phyloP scores from a whole-genome alignment of 2,797 vertebrate genomes.

The Hyperoplus lanceolatus region DNA sequence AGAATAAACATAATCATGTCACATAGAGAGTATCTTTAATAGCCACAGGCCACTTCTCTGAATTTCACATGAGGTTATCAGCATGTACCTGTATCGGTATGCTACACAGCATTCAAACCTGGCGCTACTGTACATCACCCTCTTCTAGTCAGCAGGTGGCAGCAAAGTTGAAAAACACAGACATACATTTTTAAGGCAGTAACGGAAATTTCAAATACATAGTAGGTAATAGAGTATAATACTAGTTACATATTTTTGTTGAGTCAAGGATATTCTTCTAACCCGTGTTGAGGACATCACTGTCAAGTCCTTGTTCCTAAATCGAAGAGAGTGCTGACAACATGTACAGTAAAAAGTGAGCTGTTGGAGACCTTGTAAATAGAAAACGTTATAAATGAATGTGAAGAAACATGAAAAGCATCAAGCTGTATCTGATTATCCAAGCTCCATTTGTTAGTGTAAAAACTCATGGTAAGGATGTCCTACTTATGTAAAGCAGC shows the following conservation, averaged over 20 bases:
- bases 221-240: neutral
- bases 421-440: neutral
- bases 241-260: neutral
- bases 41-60: neutral
- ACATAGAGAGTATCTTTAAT: neutral
- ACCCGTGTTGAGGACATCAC: neutral
- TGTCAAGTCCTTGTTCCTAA: neutral
- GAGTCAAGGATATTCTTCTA: neutral
- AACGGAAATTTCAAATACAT: neutral
- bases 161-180: neutral
- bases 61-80: neutral
- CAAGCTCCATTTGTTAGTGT: neutral
- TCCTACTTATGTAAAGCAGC: neutral
- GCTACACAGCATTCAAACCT: neutral
- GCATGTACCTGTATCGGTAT: neutral
- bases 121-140: neutral
- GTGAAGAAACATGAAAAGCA: neutral
- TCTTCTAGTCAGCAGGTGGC: conserved; percentile 22
- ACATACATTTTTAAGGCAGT: neutral
- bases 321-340: neutral
- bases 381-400: neutral
- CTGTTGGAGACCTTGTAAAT: neutral
- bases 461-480: neutral
- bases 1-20: neutral
- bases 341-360: neutral